Evolutionary conservation across 1,140 invertebrate genomes (phyloP), one percentile per base, ranked within the genome.

Genomic region (Diorhabda carinulata): DNA sequence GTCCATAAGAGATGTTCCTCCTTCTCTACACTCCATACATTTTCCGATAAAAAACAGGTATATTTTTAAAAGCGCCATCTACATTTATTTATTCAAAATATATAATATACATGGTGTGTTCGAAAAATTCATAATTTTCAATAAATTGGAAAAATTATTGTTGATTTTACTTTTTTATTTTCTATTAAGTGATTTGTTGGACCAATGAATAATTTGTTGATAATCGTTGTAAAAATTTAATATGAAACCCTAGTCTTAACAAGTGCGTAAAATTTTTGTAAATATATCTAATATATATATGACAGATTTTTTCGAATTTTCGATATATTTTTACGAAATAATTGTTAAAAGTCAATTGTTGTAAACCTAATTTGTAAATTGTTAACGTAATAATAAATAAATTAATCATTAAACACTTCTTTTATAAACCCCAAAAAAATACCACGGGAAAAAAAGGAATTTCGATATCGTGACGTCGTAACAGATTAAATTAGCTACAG

Each of bases 101-200:
- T 25, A 25, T 25, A 25, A 25, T 25, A 25, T 25, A 25, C 25
- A 25, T 25, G 1, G 25, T 25, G 25, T 25, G 25, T 25, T 25
- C 25, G 25, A 25, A 25, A 25, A 25, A 1, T 25, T 25, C 1
- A 25, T 25, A 25, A 25, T 25, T 25, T 25, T 25, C 2, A 25
- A 25, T 25, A 25, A 25, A 70, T 62, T 71, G 68, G 66, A 67
- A 68, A 60, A 74, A 9, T 58, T 61, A 10, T 69, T 70, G 59
- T 52, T 25, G 44, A 61, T 57, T 61, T 42, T 68, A 56, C 68
- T 69, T 70, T 62, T 64, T 71, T 71, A 47, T 62, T 67, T 67
- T 64, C 52, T 52, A 52, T 71, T 73, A 52, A 74, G 74, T 75
- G 73, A 75, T 76, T 76, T 72, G 67, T 76, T 76, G 75, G 75